Percentiles rank a stretch among this genome's conserved stretches.
phyloP scores from a whole-genome alignment of 2,113 vertebrate species.

The Macrotis lagotis region DNA sequence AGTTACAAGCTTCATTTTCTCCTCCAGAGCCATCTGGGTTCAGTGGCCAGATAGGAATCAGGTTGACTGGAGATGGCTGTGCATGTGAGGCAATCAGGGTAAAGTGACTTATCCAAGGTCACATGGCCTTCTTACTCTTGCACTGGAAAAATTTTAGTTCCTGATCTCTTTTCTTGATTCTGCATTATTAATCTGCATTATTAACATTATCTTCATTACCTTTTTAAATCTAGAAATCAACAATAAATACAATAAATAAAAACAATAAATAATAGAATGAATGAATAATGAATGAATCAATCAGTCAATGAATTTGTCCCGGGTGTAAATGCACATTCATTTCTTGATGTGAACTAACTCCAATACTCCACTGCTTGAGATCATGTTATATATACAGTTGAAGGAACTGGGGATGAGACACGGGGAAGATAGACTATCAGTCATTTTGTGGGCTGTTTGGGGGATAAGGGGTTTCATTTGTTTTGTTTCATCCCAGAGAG shows the following conservation, averaged over 20 bases:
- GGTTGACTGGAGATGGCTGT: no score
- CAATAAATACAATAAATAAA: neutral
- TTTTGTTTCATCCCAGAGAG: neutral
- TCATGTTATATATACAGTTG: neutral
- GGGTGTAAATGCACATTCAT: neutral
- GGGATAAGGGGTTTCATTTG: neutral
- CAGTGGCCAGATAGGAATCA: no score
- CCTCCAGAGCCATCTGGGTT: no score
- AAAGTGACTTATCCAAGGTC: no score
- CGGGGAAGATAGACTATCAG: neutral
- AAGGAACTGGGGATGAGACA: neutral
- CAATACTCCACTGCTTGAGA: neutral
- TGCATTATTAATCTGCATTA: neutral
- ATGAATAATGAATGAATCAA: neutral
- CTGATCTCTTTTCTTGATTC: no score
- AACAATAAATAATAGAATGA: neutral
- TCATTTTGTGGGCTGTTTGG: neutral
- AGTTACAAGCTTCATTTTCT: no score
- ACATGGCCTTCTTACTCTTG: no score
- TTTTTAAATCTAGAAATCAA: neutral
- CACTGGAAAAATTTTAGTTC: no score
- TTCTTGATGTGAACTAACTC: neutral
- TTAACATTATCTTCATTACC: neutral
- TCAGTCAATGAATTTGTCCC: neutral
- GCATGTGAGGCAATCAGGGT: no score